Evolutionary conservation across 1,140 invertebrate species (phyloP), one percentile per base, ranked within the genome.

Genomic region (Brachionus angularis): DNA sequence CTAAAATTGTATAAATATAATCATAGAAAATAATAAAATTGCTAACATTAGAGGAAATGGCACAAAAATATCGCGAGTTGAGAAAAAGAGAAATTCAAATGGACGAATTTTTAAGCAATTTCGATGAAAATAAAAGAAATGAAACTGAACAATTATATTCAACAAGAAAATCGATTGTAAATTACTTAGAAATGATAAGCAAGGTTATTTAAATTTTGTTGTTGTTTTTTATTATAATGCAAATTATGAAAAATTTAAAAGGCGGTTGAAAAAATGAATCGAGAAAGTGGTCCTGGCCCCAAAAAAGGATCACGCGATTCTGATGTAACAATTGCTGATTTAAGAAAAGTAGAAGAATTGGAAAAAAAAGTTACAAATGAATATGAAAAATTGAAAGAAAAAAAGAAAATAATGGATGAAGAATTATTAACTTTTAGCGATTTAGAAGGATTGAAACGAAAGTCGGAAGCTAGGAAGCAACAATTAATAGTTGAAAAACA

Each of bases 331-430:
- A 71, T 52, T 53, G 67, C 67, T 31, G 70, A 71, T 61, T 33
- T 55, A 8, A 53, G 39, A 33, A 71, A 71, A 44, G 36, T 71
- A 1, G 70, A 71, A 55, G 34, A 49, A 27, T 7, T 71, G 21
- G 52, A 71, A 47, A 44, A 71, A 58, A 71, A 71, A 61, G 34
- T 71, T 10, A 55, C 36, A 12, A 49, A 71, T n/a, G 70, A 71
- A 55, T 25, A 55, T 34, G 36, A 71, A 31, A 27, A 47, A 14
- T 61, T 71, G 18, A 34, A 46, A 29, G 50, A 58, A 18, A 42
- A 71, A 18, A 55, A 55, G 25, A 42, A 53, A 33, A 58, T 55
- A 58, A 55, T 55, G 49, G 49, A 71, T 29, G 50, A 71, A 52
- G 70, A 71, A 25, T 34, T 71, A n/a, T 27, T 42, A 5, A 21